Percentiles rank a stretch among this genome's conserved stretches.
Conservation (phyloP, 2,113 vertebrate genomes). For the Anoura caudifer region DNA sequence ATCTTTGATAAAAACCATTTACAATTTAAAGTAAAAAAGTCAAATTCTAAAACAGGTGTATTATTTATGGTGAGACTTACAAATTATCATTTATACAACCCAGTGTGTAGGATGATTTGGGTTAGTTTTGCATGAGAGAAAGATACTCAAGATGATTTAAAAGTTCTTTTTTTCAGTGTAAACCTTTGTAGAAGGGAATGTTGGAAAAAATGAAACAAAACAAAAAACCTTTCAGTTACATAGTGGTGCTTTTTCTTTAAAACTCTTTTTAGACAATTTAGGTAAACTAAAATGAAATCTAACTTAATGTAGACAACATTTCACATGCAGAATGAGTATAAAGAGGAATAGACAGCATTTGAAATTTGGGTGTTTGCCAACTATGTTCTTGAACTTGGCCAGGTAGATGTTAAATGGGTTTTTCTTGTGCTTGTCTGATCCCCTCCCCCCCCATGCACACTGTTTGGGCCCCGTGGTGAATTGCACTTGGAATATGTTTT, state of each 20-base stretch:
- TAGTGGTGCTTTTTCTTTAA: not conserved
- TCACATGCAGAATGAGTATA: not conserved
- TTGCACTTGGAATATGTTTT: not conserved
- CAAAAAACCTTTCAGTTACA: not conserved
- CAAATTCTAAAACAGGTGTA: not conserved
- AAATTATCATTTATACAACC: not conserved
- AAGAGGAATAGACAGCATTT: not conserved
- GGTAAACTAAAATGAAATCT: not conserved
- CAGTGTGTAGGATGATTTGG: not conserved
- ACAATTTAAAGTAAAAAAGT: not conserved
- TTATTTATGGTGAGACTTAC: not conserved
- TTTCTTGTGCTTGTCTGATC: not conserved
- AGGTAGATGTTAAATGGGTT: not conserved
- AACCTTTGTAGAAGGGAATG: not conserved
- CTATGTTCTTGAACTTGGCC: not conserved
- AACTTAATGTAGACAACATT: not conserved
- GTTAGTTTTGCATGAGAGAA: not conserved
- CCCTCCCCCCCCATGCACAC: not conserved
- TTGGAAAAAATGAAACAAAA: not conserved
- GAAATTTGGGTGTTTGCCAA: not conserved
- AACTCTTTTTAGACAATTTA: not conserved
- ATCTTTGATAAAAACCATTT: not conserved
- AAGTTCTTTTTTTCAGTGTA: not conserved
- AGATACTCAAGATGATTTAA: not conserved
- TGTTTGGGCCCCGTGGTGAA: not conserved